Evolutionary conservation across 2,113 vertebrate species (phyloP).

Genomic region (Platichthys stellatus): DNA sequence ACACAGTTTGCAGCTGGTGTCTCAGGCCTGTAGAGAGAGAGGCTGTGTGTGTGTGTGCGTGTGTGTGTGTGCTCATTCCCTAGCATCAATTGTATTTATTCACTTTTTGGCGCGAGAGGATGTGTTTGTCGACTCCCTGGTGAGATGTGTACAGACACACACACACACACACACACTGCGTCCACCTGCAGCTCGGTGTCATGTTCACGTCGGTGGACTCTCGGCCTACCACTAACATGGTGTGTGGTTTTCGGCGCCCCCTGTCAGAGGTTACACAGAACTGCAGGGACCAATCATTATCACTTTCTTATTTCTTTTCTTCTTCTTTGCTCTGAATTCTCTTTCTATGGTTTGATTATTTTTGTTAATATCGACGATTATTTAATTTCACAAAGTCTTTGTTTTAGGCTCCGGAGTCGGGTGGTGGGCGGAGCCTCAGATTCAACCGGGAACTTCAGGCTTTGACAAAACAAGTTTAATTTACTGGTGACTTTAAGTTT

Average conservation of each 20-base stretch:
- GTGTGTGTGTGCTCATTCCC: constrained; percentile 13
- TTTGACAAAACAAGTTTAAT: no score
- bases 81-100: constrained; percentile 15
- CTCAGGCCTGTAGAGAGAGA: no score
- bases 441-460: no score
- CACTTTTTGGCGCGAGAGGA: background rate
- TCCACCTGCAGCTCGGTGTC: constrained; percentile 39
- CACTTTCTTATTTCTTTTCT: no score
- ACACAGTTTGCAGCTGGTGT: no score
- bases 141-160: constrained; percentile 13
- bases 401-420: no score
- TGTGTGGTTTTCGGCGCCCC: background rate
- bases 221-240: background rate
- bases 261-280: background rate
- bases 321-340: no score
- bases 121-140: constrained; percentile 39
- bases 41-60: constrained; percentile 9
- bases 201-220: background rate
- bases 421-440: background rate
- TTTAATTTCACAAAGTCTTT: background rate
- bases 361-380: background rate
- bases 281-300: background rate
- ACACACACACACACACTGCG: background rate
- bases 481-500: no score
- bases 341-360: no score